A percentile compares a stretch with the other conserved stretches of the same genome.
Conservation (phyloP, 2,888 invertebrate genomes). For the Tanypteryx hageni region DNA sequence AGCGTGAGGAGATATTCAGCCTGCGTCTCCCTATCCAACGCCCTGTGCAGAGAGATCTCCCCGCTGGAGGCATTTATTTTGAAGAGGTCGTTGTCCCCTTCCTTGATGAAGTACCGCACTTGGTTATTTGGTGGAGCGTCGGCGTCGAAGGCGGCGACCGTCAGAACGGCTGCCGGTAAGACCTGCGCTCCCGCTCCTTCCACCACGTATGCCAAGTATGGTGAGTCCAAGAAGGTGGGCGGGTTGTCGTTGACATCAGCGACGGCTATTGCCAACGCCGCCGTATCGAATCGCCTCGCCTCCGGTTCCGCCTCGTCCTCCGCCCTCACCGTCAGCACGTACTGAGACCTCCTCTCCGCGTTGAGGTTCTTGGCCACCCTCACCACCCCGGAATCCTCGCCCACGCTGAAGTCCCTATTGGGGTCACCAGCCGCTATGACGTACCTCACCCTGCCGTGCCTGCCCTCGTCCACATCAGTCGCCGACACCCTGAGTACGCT, state of each 20-base stretch:
- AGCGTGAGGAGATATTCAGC: slow-evolving; percentile 90
- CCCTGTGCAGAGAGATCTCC: slow-evolving; percentile 89
- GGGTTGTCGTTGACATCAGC: slow-evolving; percentile 96
- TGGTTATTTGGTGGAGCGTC: slow-evolving; percentile 94
- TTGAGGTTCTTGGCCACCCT: slow-evolving; percentile 95
- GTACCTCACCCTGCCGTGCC: slow-evolving; percentile 94
- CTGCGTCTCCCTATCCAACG: slow-evolving; percentile 90
- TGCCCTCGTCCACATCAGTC: slow-evolving; percentile 91
- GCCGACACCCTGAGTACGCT: slow-evolving; percentile 94
- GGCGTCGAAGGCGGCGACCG: slow-evolving; percentile 92
- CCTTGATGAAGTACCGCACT: slow-evolving; percentile 94
- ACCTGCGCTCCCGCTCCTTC: slow-evolving; percentile 91
- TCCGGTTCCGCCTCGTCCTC: slow-evolving; percentile 87
- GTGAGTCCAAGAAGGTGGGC: slow-evolving; percentile 95
- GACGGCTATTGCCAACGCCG: slow-evolving; percentile 86
- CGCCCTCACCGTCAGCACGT: slow-evolving; percentile 89
- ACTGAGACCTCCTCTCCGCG: slow-evolving; percentile 92
- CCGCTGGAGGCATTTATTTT: slow-evolving; percentile 94
- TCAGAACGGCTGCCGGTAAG: slow-evolving; percentile 79
- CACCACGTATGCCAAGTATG: slow-evolving; percentile 94
- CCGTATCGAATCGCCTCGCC: slow-evolving; percentile 82
- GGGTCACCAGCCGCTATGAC: slow-evolving; percentile 93
- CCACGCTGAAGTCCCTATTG: slow-evolving; percentile 93
- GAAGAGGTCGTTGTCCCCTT: slow-evolving; percentile 94
- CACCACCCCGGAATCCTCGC: slow-evolving; percentile 93